Evolutionary conservation across 2,888 invertebrate genomes (phyloP).

Genomic region (Rhaphigaster nebulosa): DNA sequence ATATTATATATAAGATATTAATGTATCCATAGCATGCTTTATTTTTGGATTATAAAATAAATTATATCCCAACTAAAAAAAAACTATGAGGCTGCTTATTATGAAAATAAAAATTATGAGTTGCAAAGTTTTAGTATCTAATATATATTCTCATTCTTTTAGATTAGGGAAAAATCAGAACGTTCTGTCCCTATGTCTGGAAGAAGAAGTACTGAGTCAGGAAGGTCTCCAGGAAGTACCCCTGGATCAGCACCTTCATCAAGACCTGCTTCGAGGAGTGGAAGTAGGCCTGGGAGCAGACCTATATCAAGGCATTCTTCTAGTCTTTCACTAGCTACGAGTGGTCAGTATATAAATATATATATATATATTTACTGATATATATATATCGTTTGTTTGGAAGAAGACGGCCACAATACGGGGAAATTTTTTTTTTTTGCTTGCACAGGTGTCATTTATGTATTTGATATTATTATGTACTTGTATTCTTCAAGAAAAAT

Average conservation of each 20-base stretch:
- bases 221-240: slow-evolving; percentile 54
- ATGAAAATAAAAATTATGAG: neutral
- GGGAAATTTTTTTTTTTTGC: too few relatives aligned
- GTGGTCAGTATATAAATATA: slow-evolving; percentile 76
- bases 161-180: slow-evolving; percentile 94
- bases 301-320: slow-evolving; percentile 95
- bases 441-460: too few relatives aligned
- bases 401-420: too few relatives aligned
- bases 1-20: neutral
- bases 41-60: too few relatives aligned
- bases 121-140: neutral
- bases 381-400: too few relatives aligned
- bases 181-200: slow-evolving; percentile 89
- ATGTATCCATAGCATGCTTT: too few relatives aligned
- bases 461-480: too few relatives aligned
- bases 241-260: slow-evolving; percentile 74
- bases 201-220: slow-evolving; percentile 55
- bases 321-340: slow-evolving; percentile 89
- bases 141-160: slow-evolving; percentile 64
- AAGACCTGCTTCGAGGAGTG: slow-evolving; percentile 87
- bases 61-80: too few relatives aligned
- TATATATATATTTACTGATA: too few relatives aligned
- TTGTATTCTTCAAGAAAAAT: too few relatives aligned
- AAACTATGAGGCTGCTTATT: too few relatives aligned
- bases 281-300: slow-evolving; percentile 89